These are phyloP conservation scores for Arrhopalites spinosus DNA, from an alignment of 2,888 invertebrate species.

Conservation along the genomic window DNA sequence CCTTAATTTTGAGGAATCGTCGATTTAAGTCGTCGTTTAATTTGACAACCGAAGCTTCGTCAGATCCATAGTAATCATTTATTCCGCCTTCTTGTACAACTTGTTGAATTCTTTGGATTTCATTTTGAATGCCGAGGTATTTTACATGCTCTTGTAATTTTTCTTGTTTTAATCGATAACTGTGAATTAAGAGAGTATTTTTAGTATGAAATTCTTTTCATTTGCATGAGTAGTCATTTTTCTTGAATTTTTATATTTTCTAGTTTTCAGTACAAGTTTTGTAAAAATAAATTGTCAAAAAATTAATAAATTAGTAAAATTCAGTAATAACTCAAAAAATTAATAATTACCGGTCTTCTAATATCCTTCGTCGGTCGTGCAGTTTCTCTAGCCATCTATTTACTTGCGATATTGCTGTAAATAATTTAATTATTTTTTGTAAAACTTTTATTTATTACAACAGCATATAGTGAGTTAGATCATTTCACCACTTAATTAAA, in stretches of 20 bases:
- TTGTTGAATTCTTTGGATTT: constrained; percentile 65
- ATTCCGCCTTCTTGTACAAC: constrained; percentile 59
- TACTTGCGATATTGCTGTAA: constrained; percentile 62
- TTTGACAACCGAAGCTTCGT: constrained; percentile 20
- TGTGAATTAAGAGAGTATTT: too few relatives aligned
- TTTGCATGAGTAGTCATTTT: too few relatives aligned
- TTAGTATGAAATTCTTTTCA: too few relatives aligned
- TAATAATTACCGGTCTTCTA: constrained; percentile 68
- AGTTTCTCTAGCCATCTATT: constrained; percentile 76
- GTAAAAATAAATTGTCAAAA: too few relatives aligned
- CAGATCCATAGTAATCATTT: constrained; percentile 20
- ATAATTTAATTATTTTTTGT: neutral
- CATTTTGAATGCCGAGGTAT: constrained; percentile 69
- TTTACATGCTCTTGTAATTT: constrained; percentile 78
- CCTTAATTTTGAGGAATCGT: constrained; percentile 26
- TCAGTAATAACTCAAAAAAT: too few relatives aligned
- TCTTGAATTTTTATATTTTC: too few relatives aligned
- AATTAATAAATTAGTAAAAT: too few relatives aligned
- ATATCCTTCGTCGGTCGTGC: constrained; percentile 73
- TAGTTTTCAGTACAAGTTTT: too few relatives aligned
- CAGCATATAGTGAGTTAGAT: neutral
- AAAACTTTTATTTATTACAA: neutral
- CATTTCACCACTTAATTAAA: too few relatives aligned
- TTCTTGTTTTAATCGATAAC: constrained; percentile 70
- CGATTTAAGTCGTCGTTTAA: constrained; percentile 36